A percentile compares a stretch with the other conserved stretches of the same genome.
Evolutionary conservation across 2,113 vertebrate species (phyloP).

Genomic region (Nanger granti): DNA sequence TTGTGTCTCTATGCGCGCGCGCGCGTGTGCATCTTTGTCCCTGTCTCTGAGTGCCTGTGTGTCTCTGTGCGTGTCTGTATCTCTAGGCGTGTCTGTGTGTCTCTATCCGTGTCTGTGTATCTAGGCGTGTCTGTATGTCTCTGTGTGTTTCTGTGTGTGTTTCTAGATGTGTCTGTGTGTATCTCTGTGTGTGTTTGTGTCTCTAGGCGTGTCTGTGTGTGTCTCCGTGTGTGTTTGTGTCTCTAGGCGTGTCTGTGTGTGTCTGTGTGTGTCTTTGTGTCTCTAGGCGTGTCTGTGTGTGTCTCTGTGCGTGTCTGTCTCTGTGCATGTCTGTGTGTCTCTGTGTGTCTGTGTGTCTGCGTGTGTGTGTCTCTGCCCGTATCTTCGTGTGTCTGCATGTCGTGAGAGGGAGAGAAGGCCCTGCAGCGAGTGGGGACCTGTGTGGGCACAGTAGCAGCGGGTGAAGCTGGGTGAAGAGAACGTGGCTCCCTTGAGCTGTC

Average conservation of each 20-base stretch:
- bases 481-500: neutral
- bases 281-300: neutral
- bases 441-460: no score
- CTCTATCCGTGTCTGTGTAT: no score
- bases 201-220: neutral
- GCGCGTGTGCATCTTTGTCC: neutral
- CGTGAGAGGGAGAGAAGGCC: neutral
- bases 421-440: neutral
- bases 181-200: neutral
- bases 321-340: no score
- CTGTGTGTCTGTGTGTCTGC: neutral
- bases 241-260: neutral
- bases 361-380: fast-evolving
- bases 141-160: no score
- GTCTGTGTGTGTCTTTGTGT: no score
- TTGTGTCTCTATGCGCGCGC: neutral
- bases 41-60: no score
- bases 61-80: no score
- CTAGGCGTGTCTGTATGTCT: no score
- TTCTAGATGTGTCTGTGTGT: neutral
- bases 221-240: no score
- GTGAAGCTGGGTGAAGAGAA: neutral
- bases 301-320: no score
- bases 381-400: neutral
- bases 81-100: no score